Base-by-base conservation (phyloP, 2,113 vertebrate species). In the Triplophysa dalaica region DNA sequence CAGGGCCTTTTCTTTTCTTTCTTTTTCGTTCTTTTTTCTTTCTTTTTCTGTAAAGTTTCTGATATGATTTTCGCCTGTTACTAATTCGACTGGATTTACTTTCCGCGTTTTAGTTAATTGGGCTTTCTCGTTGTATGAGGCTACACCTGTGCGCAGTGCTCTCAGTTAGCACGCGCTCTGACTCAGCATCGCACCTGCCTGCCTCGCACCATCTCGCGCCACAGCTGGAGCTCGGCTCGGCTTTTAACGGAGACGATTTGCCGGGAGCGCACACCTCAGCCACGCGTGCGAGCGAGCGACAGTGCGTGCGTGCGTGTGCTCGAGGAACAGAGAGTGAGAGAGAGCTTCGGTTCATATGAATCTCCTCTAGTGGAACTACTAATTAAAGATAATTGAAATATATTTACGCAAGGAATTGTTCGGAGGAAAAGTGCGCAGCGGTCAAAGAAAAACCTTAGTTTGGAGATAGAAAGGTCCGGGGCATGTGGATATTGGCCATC, bases 401-500 rank as follows among this genome's bases (percentile, higher is more conserved):
- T 48, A 19, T 22, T 43, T 26, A 41, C 73, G 58, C 73, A 48
- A 75, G 58, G 75, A 17, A 4, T 62, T 41, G 24, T 64, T 63
- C 19, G 65, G 77, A 83, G 82, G 0, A 73, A 77, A 89, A 89
- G 89, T 89, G 89, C 66, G 64, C 50, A 41, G 70, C 43, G 48
- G 75, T 66, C 86, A 88, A 86, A 90, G 90, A 88, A 87, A 87
- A 90, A 89, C 87, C 91, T 91, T 91, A 92, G 92, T 90, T 88
- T 90, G 92, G 92, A 93, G 93, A 93, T 91, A 91, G 93, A 89
- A 90, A 92, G 91, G 94, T 92, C 92, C 94, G 94, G 94, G 95
- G 95, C 94, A 97, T 98, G 96, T 96, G 96, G 96, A 97, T 96
- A 96, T 95, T 96, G 95, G 94, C 94, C 92, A 90, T 94, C 90